Base-by-base conservation (phyloP, 2,113 vertebrate genomes). In the Microcebus lehilahytsara region DNA sequence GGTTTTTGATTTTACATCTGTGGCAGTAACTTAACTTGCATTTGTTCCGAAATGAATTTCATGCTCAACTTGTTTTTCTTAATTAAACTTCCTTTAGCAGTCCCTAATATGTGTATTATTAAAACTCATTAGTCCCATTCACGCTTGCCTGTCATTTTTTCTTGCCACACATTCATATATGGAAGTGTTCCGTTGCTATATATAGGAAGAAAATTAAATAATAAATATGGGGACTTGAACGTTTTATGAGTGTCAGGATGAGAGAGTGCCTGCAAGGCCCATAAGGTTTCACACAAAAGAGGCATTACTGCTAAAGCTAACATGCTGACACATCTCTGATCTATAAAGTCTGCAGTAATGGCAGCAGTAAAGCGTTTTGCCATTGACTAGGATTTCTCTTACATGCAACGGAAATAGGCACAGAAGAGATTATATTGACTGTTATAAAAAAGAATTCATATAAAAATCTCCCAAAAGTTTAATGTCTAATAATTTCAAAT, bases 1-100 rank as follows among this genome's bases (percentile, higher is more conserved):
- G 37, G 46, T 16, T 86, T 96, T 84, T 95, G 9, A 95, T 83
- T 97, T 95, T 91, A 93, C 69, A 91, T 84, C 96, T 97, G 85
- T 98, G 98, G 96, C 85, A 98, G 78, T 96, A 98, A 98, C 97
- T 98, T 98, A 49, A 95, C 96, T 98, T 97, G 67, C 64, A 93
- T 98, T 98, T 98, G 89, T 96, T 98, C 98, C 96, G 97, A 98
- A 98, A 98, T 97, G 91, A 98, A 98, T 99, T 98, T 98, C 98
- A 98, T 98, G 98, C 98, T 98, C 96, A 98, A 98, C 98, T 98
- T 98, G 98, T 97, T 98, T 98, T 98, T 98, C 97, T 98, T 99
- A 99, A 99, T 99, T 98, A 98, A 98, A 98, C 98, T 98, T 98
- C 96, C 98, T 98, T 98, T 98, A 98, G 90, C 97, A 96, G 86